These are phyloP conservation scores for Nannoperca obscura DNA, from an alignment of 2,797 vertebrate genomes.

Conservation along the genomic window DNA sequence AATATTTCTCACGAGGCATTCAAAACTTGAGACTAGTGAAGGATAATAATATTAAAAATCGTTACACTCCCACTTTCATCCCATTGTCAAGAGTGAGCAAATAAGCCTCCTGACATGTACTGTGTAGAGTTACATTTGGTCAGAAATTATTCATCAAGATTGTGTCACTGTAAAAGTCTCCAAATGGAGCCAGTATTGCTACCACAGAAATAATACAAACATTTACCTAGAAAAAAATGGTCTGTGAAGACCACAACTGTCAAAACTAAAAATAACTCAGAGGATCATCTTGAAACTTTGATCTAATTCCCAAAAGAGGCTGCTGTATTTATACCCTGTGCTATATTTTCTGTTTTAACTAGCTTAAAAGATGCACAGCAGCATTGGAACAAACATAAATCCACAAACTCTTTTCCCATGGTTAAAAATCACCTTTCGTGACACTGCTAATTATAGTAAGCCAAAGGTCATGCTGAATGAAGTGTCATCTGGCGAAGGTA, in stretches of 20 bases:
- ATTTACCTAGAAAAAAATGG: background rate
- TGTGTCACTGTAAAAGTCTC: background rate
- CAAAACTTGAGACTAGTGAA: background rate
- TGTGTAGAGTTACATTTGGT: background rate
- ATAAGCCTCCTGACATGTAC: background rate
- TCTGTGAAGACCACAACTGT: slow-evolving; percentile 35
- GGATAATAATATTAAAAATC: background rate
- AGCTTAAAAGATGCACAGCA: background rate
- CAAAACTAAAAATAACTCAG: slow-evolving; percentile 68
- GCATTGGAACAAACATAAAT: background rate
- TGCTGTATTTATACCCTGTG: slow-evolving; percentile 38
- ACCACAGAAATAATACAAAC: background rate
- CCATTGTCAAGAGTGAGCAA: background rate
- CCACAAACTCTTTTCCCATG: background rate
- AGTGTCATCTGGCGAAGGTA: slow-evolving; percentile 25
- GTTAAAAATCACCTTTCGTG: background rate
- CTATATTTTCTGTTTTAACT: background rate
- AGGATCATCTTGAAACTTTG: background rate
- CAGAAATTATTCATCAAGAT: slow-evolving; percentile 16
- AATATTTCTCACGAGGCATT: background rate
- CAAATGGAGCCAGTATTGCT: background rate
- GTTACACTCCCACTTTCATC: background rate
- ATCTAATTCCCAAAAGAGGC: slow-evolving; percentile 30
- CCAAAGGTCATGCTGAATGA: background rate
- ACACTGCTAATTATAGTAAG: slow-evolving; percentile 12